Percentiles rank a stretch among this genome's conserved stretches.
Conservation (phyloP, 2,113 vertebrate species). For the Eulemur rufifrons region DNA sequence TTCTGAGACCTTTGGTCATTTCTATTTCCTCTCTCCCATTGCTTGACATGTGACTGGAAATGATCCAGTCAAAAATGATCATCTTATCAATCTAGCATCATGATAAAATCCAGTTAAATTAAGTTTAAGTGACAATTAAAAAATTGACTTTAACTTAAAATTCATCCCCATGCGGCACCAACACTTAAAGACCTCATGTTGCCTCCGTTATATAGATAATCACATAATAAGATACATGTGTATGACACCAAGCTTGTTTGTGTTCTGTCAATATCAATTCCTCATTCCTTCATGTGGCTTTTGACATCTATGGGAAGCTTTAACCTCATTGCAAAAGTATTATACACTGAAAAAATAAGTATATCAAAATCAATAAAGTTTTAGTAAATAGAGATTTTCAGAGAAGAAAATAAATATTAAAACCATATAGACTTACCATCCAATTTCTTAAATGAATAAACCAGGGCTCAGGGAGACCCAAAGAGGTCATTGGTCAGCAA, state of each 20-base stretch:
- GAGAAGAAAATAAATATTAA: background rate
- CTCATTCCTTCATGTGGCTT: background rate
- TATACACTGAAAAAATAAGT: background rate
- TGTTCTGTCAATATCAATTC: background rate
- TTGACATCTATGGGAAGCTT: background rate
- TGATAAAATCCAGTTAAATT: background rate
- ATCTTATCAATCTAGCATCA: background rate
- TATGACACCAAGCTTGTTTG: background rate
- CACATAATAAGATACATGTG: background rate
- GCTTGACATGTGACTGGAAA: background rate
- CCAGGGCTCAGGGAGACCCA: background rate
- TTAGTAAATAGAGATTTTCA: background rate
- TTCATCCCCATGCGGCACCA: background rate
- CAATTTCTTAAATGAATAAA: background rate
- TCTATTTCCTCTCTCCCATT: background rate
- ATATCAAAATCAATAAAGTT: background rate
- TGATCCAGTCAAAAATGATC: background rate
- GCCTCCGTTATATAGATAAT: background rate
- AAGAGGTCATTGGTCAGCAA: background rate
- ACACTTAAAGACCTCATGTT: background rate
- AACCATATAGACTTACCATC: background rate
- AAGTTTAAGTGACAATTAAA: background rate
- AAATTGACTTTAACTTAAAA: constrained; percentile 35
- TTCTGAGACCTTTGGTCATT: background rate
- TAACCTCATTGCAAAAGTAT: background rate